Evolutionary conservation across 35 echinoderm and acorn worm genomes (phyloP).

Genomic region (Hemicentrotus pulcherrimus): DNA sequence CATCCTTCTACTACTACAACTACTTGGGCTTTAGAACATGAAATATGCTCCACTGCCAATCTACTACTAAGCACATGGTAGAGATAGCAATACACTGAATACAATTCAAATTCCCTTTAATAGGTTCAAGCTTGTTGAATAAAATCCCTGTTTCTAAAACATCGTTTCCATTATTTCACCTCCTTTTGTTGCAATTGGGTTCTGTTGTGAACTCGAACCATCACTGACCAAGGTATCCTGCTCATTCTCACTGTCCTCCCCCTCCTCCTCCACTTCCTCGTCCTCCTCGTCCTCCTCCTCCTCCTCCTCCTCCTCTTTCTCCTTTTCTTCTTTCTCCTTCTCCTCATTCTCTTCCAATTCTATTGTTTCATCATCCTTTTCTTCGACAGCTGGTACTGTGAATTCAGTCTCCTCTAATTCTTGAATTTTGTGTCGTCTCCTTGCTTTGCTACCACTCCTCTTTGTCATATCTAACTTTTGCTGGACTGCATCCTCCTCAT

Average conservation of each 20-base stretch:
- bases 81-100: background rate
- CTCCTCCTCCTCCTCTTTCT: background rate
- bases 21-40: too few relatives aligned
- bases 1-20: too few relatives aligned
- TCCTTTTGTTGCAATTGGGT: background rate
- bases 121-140: background rate
- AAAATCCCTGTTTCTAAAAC: background rate
- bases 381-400: background rate
- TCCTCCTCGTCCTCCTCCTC: background rate
- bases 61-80: background rate
- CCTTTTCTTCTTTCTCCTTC: background rate
- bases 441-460: background rate
- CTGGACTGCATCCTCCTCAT: constrained; percentile 11
- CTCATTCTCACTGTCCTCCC: background rate
- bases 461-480: background rate
- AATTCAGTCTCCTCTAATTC: background rate
- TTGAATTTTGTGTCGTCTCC: background rate
- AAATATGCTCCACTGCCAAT: background rate
- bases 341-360: constrained; percentile 16
- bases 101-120: too few relatives aligned
- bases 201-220: background rate
- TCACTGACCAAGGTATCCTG: background rate
- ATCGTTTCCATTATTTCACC: background rate
- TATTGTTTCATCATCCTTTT: background rate
- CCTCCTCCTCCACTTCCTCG: background rate